Percentiles rank a stretch among this genome's conserved stretches.
These are phyloP conservation scores for Ormyrus pomaceus DNA, from an alignment of 2,888 invertebrate species.

Conservation along the genomic window DNA sequence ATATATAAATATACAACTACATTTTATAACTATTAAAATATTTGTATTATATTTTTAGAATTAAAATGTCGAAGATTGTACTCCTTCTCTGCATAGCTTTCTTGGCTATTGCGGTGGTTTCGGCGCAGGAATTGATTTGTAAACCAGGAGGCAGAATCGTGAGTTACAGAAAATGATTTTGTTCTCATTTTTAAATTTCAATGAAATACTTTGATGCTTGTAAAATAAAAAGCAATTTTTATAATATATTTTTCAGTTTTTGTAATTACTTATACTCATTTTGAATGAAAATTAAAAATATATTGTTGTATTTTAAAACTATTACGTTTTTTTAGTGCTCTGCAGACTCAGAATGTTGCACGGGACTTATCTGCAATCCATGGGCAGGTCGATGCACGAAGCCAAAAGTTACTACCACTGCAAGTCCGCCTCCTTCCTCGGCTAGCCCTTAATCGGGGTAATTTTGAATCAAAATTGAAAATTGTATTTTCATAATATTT, in stretches of 20 bases:
- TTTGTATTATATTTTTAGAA: background rate
- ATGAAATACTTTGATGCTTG: background rate
- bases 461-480: background rate
- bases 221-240: too few species aligned
- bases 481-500: background rate
- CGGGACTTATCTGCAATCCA: conserved; percentile 56
- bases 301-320: too few species aligned
- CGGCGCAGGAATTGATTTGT: conserved; percentile 18
- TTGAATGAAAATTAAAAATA: too few species aligned
- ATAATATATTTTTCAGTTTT: too few species aligned
- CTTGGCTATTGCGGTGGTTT: conserved; percentile 5
- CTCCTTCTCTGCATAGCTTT: conserved; percentile 24
- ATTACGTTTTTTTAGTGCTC: conserved; percentile 57
- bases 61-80: conserved; percentile 29
- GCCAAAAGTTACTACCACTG: background rate
- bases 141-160: conserved; percentile 37
- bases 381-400: conserved; percentile 59
- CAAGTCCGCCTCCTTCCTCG: background rate
- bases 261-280: too few species aligned
- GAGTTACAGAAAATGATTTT: conserved; percentile 14
- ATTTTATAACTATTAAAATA: too few species aligned
- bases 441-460: background rate
- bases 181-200: background rate
- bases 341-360: conserved; percentile 56
- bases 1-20: too few species aligned